Conservation (phyloP, 2,797 vertebrate species). For the Emydoidea blandingii region DNA sequence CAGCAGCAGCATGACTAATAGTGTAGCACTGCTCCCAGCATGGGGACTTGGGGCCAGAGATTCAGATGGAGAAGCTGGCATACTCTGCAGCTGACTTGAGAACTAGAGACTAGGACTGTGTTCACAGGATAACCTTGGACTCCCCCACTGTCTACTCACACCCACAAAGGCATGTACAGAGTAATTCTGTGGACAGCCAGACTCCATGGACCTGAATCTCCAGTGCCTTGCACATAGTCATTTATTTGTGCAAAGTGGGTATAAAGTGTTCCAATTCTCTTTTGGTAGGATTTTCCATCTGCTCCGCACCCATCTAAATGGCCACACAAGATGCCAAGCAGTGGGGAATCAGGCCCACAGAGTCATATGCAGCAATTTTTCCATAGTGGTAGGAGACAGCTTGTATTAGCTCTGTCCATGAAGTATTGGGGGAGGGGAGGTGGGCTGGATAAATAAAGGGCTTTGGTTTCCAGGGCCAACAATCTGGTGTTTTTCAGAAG, state of each 20-base stretch:
- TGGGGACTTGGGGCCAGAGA: not conserved
- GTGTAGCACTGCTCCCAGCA: not conserved
- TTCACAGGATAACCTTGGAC: not conserved
- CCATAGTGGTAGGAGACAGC: not conserved
- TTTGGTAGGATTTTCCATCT: not conserved
- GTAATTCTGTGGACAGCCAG: not conserved
- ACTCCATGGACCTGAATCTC: not conserved
- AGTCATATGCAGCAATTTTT: not conserved
- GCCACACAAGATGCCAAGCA: not conserved
- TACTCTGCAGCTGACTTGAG: not conserved
- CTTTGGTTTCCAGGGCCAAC: not conserved
- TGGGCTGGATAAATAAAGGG: not conserved
- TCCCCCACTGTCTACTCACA: not conserved
- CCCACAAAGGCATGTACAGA: not conserved
- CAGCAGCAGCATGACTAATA: not conserved
- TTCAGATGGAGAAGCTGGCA: not conserved
- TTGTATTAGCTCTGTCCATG: not conserved
- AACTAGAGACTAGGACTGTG: not conserved
- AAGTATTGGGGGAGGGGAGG: rapidly evolving
- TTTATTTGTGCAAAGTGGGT: not conserved
- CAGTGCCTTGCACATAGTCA: not conserved
- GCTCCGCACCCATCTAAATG: not conserved
- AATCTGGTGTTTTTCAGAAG: not conserved
- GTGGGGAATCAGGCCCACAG: too few relatives aligned
- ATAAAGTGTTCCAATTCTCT: not conserved